Conservation (phyloP, 2,888 invertebrate genomes). For the Epirrhoe alternata region DNA sequence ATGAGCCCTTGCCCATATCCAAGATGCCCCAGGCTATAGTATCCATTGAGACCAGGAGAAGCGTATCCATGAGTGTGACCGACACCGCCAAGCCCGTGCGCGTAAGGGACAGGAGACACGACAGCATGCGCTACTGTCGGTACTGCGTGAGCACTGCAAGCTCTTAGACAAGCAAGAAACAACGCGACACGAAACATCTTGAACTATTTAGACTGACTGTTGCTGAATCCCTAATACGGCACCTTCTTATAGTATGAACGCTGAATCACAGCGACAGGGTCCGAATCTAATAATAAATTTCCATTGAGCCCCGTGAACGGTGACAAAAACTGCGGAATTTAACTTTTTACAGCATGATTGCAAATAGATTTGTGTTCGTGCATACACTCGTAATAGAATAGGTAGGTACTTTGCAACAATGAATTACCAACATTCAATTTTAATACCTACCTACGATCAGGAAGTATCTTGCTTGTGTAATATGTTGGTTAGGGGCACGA, state of each 20-base stretch:
- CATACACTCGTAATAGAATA: slow-evolving; percentile 40
- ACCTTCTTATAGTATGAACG: slow-evolving; percentile 69
- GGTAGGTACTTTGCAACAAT: slow-evolving; percentile 43
- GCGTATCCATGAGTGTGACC: slow-evolving; percentile 51
- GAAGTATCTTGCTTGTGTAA: slow-evolving; percentile 16
- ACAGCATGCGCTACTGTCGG: slow-evolving; percentile 53
- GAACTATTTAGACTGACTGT: slow-evolving; percentile 56
- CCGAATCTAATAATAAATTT: slow-evolving; percentile 62
- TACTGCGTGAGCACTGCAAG: slow-evolving; percentile 64
- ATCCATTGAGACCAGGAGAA: slow-evolving; percentile 22
- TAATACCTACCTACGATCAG: slow-evolving; percentile 11
- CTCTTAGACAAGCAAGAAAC: slow-evolving; percentile 57
- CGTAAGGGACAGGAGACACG: slow-evolving; percentile 48
- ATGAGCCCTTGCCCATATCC: slow-evolving; percentile 34
- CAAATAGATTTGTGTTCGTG: slow-evolving; percentile 49
- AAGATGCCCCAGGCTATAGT: slow-evolving; percentile 25
- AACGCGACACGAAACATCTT: slow-evolving; percentile 62
- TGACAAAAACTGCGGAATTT: slow-evolving; percentile 60
- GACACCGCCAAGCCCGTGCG: slow-evolving; percentile 52
- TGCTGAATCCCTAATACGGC: slow-evolving; percentile 43
- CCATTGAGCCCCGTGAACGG: slow-evolving; percentile 61
- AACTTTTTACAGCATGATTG: slow-evolving; percentile 51
- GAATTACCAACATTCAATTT: slow-evolving; percentile 16
- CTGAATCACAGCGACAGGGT: slow-evolving; percentile 71
- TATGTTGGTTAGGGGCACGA: too few species aligned